Percentiles rank a stretch among this genome's conserved stretches.
phyloP scores from a whole-genome alignment of 1,140 invertebrate genomes.

The Heliconius congener region DNA sequence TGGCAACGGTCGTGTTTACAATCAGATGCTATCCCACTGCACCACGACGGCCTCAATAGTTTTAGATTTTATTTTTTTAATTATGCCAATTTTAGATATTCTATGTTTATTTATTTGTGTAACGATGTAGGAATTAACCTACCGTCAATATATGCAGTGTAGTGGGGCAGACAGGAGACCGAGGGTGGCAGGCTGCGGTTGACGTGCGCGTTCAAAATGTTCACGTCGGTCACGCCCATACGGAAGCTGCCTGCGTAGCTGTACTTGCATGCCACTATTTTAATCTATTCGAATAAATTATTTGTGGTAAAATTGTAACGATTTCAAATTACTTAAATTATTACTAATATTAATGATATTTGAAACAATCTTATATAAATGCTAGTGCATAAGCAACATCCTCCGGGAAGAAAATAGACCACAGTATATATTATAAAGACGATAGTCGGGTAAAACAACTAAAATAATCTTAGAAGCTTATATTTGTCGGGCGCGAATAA shows the following conservation, averaged over 20 bases:
- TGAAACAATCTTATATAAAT: too few relatives aligned
- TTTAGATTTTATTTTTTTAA: too few relatives aligned
- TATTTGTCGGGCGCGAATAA: too few relatives aligned
- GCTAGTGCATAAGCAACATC: neutral
- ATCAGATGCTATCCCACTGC: too few relatives aligned
- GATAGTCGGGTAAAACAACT: too few relatives aligned
- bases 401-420: too few relatives aligned
- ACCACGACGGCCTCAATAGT: too few relatives aligned
- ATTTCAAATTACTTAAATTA: neutral
- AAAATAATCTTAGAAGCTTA: too few relatives aligned
- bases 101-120: too few relatives aligned
- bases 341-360: neutral
- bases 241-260: slow-evolving; percentile 89
- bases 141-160: slow-evolving; percentile 86
- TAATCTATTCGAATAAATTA: slow-evolving; percentile 51
- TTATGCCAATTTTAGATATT: too few relatives aligned
- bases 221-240: slow-evolving; percentile 89
- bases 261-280: slow-evolving; percentile 68
- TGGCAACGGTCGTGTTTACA: too few relatives aligned
- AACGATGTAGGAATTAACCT: slow-evolving; percentile 29
- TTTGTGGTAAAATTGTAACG: neutral
- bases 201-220: slow-evolving; percentile 83
- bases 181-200: slow-evolving; percentile 83
- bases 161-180: slow-evolving; percentile 82
- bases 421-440: too few relatives aligned